A percentile compares a stretch with the other conserved stretches of the same genome.
Evolutionary conservation across 2,888 invertebrate genomes (phyloP).

Genomic region (Xylota sylvarum): DNA sequence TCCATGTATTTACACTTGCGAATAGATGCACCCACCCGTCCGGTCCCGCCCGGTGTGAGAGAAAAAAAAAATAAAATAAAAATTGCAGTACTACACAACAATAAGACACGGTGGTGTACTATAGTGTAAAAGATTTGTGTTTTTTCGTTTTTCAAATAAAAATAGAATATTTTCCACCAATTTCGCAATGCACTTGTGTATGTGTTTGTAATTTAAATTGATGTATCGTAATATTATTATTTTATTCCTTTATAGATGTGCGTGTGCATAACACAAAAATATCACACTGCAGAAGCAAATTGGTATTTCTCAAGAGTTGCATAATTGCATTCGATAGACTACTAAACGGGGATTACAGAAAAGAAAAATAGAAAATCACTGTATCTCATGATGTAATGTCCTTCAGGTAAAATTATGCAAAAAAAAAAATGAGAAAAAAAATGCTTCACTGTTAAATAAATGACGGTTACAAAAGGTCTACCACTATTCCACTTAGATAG

Average conservation of each 20-base stretch:
- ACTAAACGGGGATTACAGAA: no score
- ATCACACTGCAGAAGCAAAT: slow-evolving; percentile 54
- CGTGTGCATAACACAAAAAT: slow-evolving; percentile 69
- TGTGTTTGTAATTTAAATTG: slow-evolving; percentile 48
- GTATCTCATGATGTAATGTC: slow-evolving; percentile 68
- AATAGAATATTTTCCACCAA: slow-evolving; percentile 69
- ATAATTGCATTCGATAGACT: slow-evolving; percentile 70
- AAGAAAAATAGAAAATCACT: slow-evolving; percentile 40
- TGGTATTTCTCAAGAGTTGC: slow-evolving; percentile 66
- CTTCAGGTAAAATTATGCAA: slow-evolving; percentile 27
- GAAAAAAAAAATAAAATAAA: slow-evolving; percentile 23
- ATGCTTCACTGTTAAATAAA: slow-evolving; percentile 66
- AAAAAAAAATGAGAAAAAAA: neutral
- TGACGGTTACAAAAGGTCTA: slow-evolving; percentile 46
- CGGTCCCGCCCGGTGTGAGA: slow-evolving; percentile 26
- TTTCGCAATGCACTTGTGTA: slow-evolving; percentile 64
- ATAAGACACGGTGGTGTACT: slow-evolving; percentile 37
- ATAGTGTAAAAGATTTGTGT: slow-evolving; percentile 30
- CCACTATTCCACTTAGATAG: neutral
- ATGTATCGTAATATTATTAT: slow-evolving; percentile 27
- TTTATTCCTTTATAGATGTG: slow-evolving; percentile 27
- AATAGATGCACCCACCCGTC: slow-evolving; percentile 52
- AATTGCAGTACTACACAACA: slow-evolving; percentile 37
- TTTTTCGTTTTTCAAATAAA: slow-evolving; percentile 40
- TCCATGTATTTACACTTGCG: slow-evolving; percentile 63